Evolutionary conservation across 2,113 vertebrate species (phyloP), one percentile per base, ranked within the genome.

Genomic region (Siphamia tubifer): DNA sequence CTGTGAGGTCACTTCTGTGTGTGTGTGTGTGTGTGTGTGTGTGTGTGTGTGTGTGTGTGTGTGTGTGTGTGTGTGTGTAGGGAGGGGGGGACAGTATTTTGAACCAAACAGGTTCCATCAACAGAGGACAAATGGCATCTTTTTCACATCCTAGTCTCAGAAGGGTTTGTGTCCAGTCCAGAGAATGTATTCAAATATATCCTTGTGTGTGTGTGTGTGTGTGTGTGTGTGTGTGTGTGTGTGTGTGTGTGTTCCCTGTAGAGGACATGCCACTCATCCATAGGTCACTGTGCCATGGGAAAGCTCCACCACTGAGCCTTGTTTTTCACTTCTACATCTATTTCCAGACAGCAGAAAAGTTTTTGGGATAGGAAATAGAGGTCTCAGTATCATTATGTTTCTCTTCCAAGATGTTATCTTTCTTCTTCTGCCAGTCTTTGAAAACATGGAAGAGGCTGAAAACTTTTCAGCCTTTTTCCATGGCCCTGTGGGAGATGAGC

Each of bases 261-360:
- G 75, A 81, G 76, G 61, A 76, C 82, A 61, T 87, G 87, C 85
- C 87, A 90, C 77, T 88, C 83, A 58, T n/a, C n/a, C 1, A 57
- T 57, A 83, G 91, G 91, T 91, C 90, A 91, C 57, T 58, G 79
- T 89, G 85, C 84, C 90, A 89, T 93, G 91, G 90, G 90, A 92
- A 91, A 91, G 82, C 73, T 49, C 57, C 70, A 68, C 84, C 73
- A 38, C 81, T 63, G 65, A 79, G 78, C 48, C 82, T 84, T 85
- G 75, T 89, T 92, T 73, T 89, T 84, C 75, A 68, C 70, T 79
- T 60, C 39, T 32, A 44, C 71, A 67, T 85, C 81, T 91, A 92
- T 93, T 93, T 91, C 77, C 81, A 89, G 89, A 84, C 69, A 35
- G 78, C 60, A 4, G 62, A 68, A 67, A 76, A 75, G 49, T 87